Evolutionary conservation across 2,797 vertebrate species (phyloP).

Genomic region (Malurus splendens): DNA sequence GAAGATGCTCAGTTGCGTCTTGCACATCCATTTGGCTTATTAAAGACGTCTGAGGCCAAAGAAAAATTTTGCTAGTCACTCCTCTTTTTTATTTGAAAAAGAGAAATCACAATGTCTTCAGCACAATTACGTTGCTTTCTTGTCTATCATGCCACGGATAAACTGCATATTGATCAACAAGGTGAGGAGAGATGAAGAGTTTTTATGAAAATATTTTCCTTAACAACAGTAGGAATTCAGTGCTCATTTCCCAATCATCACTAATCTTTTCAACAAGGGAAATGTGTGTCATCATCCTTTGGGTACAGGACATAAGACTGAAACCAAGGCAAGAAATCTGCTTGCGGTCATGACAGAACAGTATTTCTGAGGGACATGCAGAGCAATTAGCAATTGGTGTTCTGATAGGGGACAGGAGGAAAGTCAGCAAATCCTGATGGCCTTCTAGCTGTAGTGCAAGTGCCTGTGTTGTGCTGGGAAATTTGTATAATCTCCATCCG

Average conservation of each 20-base stretch:
- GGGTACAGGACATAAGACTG: neutral
- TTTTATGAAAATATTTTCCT: neutral
- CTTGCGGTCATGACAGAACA: neutral
- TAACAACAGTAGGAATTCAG: neutral
- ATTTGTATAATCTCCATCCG: neutral
- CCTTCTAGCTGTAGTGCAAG: neutral
- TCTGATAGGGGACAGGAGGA: neutral
- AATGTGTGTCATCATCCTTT: neutral
- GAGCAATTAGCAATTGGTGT: neutral
- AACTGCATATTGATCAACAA: neutral
- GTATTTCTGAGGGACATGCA: neutral
- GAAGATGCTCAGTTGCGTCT: neutral
- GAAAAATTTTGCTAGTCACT: neutral
- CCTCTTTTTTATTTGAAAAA: neutral
- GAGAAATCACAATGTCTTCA: neutral
- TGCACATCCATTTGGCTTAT: neutral
- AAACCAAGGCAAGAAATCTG: neutral
- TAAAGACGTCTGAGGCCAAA: neutral
- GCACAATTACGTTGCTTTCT: neutral
- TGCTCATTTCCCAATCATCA: neutral
- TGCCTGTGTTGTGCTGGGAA: neutral
- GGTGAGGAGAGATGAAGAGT: neutral
- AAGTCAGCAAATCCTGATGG: neutral
- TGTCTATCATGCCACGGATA: neutral
- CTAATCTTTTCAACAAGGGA: neutral